phyloP scores from a whole-genome alignment of 1,140 invertebrate species.

The Plutomurus gul region DNA sequence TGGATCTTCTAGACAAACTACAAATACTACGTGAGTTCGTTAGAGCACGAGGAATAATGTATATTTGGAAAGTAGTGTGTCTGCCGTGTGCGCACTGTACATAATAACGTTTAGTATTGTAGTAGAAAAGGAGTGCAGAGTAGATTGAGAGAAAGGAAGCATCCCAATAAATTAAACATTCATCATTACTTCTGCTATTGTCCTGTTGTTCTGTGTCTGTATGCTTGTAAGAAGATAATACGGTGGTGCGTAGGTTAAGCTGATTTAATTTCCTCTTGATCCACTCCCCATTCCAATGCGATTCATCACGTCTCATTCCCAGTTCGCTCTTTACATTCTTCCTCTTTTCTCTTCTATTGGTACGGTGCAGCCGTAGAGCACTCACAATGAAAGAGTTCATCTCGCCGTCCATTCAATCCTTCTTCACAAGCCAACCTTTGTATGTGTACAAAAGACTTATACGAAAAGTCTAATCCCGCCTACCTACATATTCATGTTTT shows the following conservation, averaged over 20 bases:
- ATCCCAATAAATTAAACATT: constrained; percentile 37
- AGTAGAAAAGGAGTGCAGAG: not conserved
- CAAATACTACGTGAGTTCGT: too few relatives aligned
- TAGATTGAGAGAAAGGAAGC: constrained; percentile 17
- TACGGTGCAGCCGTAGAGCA: too few relatives aligned
- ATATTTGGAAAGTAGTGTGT: too few relatives aligned
- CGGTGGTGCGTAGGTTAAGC: constrained; percentile 16
- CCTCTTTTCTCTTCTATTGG: too few relatives aligned
- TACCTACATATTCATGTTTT: too few relatives aligned
- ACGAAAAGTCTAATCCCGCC: too few relatives aligned
- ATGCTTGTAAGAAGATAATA: constrained; percentile 8
- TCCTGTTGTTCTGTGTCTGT: not conserved
- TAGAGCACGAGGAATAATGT: too few relatives aligned
- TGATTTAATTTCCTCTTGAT: constrained; percentile 40
- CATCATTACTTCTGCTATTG: constrained; percentile 33
- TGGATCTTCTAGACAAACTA: too few relatives aligned
- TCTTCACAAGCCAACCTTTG: too few relatives aligned
- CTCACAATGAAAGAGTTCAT: not conserved
- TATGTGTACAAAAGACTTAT: too few relatives aligned
- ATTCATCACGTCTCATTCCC: constrained; percentile 34
- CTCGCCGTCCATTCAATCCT: not conserved
- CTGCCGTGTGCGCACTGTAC: too few relatives aligned
- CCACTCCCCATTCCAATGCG: constrained; percentile 23
- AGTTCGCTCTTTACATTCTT: constrained; percentile 9
- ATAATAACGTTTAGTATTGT: too few relatives aligned